Base-by-base conservation (phyloP, 2,113 vertebrate genomes). In the Australoheros scitulus region DNA sequence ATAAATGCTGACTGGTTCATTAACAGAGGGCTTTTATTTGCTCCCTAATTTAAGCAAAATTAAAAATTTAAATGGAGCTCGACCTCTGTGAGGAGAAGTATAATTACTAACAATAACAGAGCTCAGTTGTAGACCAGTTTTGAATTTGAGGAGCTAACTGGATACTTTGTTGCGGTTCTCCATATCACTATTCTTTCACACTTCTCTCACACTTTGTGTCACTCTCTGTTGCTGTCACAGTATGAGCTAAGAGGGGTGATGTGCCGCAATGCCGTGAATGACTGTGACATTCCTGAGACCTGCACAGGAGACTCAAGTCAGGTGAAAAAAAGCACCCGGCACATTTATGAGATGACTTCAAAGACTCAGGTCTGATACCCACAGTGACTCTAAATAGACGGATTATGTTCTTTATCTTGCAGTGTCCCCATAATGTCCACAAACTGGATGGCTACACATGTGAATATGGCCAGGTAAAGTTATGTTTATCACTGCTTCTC, bases 391-490 rank as follows among this genome's bases (percentile, higher is more conserved):
- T 60, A 36, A 43, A 72, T 8, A 29, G 47, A 29, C 47, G 3
- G 38, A 50, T 70, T 4, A 41, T 72, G 17, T 36, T 56, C 18
- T 87, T 91, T 77, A 83, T 87, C 77, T 63, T 26, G 5, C 91
- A 99, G 98, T 99, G 98, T 87, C 98, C 97, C 72, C 95, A 97
- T 65, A 99, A 99, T 86, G 96, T 99, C 26, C 98, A 99, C 94
- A 99, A 99, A 79, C 96, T 98, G 93, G 97, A 99, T 0, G 97
- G 98, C 20, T 99, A 99, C 94, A 96, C 93, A 80, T 99, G 98
- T 29, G 97, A 98, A 24, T 95, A 95, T 0, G 97, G 97, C 58
- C 98, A 98, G 97, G 98, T 98, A 95, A 92, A n/a, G 56, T 61
- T 15, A 6, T 22, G 10, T 32, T 6, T 50, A 18, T 72, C 3